Base-by-base conservation (phyloP, 2,888 invertebrate species). In the Acanthosepion lycidas region DNA sequence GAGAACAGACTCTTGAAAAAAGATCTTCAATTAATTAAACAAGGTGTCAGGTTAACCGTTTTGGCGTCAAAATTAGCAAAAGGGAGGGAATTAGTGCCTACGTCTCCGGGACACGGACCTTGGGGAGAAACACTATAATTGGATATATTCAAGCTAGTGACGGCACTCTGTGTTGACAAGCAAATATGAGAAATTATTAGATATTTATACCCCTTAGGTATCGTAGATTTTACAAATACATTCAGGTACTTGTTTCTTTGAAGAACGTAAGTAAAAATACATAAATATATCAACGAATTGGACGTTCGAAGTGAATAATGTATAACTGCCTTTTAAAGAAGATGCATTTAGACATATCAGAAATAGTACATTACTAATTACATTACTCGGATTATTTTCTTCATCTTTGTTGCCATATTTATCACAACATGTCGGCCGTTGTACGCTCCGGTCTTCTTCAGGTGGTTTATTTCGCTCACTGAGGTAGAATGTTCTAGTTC, bases 41-140 rank as follows among this genome's bases (percentile, higher is more conserved):
- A 33, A 12, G n/a, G 78, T 78, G 78, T 78, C 78, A n/a, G 78
- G 78, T 78, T 78, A 78, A 33, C n/a, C 0, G 78, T 15, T n/a
- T n/a, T 78, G 78, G 78, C 78, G 78, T 78, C 78, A 78, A 78
- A 78, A n/a, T n/a, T 78, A 78, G 78, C 78, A 12, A 78, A n/a
- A 18, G 78, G 78, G n/a, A 28, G 26, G 64, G 64, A 64, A 64
- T 64, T 26, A 64, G 23, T 64, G 64, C 12, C n/a, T 78, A n/a
- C n/a, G n/a, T n/a, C 78, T 12, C 78, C n/a, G 23, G 78, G 78
- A 33, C 78, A 9, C 9, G 12, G 5, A 33, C n/a, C 78, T 78
- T n/a, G 78, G n/a, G n/a, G 78, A 78, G n/a, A 78, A n/a, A 78
- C n/a, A 15, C 33, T n/a, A 18, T 78, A 78, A 78, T 78, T 78